A percentile compares a stretch with the other conserved stretches of the same genome.
phyloP scores from a whole-genome alignment of 2,888 invertebrate species.

The Girardia tigrina region DNA sequence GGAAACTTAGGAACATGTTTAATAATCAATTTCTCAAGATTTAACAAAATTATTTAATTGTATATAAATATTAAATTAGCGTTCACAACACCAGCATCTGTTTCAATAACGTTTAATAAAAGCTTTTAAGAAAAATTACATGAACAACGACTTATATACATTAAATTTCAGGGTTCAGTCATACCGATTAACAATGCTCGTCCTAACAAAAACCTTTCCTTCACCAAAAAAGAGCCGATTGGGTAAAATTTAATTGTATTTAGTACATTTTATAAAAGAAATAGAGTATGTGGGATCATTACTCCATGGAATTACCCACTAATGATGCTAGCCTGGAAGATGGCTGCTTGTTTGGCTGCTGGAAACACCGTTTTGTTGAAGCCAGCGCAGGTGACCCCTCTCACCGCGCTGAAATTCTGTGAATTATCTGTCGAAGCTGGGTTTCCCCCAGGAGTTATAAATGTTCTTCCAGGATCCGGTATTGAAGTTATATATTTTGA shows the following conservation, averaged over 20 bases:
- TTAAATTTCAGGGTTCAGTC: conserved; percentile 58
- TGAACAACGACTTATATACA: no score
- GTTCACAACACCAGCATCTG: no score
- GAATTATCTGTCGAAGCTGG: conserved; percentile 77
- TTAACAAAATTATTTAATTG: no score
- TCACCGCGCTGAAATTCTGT: conserved; percentile 85
- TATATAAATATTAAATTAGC: no score
- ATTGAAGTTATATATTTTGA: no score
- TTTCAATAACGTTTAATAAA: no score
- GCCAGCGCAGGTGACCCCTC: conserved; percentile 59
- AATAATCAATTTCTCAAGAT: no score
- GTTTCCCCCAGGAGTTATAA: conserved; percentile 82
- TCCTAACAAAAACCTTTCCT: conserved; percentile 73
- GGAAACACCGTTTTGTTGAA: conserved; percentile 68
- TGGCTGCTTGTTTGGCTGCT: conserved; percentile 88
- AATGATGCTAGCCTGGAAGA: conserved; percentile 97
- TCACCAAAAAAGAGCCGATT: conserved; percentile 76
- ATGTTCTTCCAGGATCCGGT: conserved; percentile 72
- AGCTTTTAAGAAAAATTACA: no score
- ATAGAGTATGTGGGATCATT: conserved; percentile 71
- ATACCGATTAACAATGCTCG: conserved; percentile 81
- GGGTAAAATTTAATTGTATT: conserved; percentile 55
- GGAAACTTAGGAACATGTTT: no score
- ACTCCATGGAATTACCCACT: conserved; percentile 96
- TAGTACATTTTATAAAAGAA: neutral